Conservation (phyloP, 2,888 invertebrate genomes). For the Athripsodes cinereus region DNA sequence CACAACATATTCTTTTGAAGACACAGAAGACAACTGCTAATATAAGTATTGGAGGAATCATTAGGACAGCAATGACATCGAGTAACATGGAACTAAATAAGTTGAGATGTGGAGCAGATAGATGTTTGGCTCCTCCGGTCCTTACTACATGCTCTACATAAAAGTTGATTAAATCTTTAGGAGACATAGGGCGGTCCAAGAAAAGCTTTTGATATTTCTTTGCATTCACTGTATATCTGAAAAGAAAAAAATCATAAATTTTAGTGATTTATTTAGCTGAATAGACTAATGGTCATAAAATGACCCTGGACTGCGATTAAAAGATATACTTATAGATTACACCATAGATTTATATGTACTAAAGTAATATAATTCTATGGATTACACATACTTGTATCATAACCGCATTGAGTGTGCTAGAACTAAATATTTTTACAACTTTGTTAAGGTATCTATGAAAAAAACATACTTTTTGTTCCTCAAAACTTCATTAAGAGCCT, state of each 20-base stretch:
- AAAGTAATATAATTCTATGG: too few relatives aligned
- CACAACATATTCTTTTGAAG: slow-evolving; percentile 1
- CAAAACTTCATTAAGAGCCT: slow-evolving; percentile 36
- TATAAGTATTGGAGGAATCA: slow-evolving; percentile 10
- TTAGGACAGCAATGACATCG: slow-evolving; percentile 17
- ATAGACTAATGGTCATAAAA: too few relatives aligned
- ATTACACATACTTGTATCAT: too few relatives aligned
- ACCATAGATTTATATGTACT: too few relatives aligned
- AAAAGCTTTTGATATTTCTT: slow-evolving; percentile 15
- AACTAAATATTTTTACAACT: too few relatives aligned
- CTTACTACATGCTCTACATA: neutral
- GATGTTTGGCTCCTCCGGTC: slow-evolving; percentile 4
- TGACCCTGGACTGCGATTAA: too few relatives aligned
- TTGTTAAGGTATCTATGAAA: neutral
- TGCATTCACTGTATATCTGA: slow-evolving; percentile 19
- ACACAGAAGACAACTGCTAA: neutral
- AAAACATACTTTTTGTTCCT: slow-evolving; percentile 34
- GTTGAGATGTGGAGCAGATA: neutral
- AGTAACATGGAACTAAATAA: slow-evolving; percentile 15
- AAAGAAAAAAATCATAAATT: too few relatives aligned
- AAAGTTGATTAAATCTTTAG: neutral
- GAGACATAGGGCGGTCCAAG: slow-evolving; percentile 2
- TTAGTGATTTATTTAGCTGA: too few relatives aligned
- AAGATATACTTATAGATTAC: too few relatives aligned
- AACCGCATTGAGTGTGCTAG: too few relatives aligned